Evolutionary conservation across 2,888 invertebrate species (phyloP).

Genomic region (Tanypteryx hageni): DNA sequence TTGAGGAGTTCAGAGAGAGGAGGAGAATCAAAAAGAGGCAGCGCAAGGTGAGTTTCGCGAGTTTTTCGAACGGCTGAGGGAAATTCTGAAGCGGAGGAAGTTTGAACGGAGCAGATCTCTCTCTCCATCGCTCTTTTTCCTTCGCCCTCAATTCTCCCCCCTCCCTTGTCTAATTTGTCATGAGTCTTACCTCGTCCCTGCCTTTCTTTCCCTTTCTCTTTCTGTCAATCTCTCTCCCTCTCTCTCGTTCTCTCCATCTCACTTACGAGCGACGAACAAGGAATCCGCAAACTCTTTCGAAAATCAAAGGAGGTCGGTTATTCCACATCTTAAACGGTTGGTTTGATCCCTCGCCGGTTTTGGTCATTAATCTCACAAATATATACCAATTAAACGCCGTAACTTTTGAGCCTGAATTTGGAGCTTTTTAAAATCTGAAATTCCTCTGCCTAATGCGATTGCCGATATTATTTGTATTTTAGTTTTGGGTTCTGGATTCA

Average conservation of each 20-base stretch:
- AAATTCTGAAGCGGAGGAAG: constrained; percentile 38
- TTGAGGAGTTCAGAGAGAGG: neutral
- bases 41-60: constrained; percentile 51
- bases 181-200: neutral
- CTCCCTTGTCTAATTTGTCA: neutral
- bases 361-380: constrained; percentile 63
- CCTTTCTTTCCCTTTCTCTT: constrained; percentile 4
- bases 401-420: too few relatives aligned
- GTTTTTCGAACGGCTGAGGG: constrained; percentile 39
- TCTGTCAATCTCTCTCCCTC: neutral
- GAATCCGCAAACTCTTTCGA: constrained; percentile 51
- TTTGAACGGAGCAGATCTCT: constrained; percentile 22
- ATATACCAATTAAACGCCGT: constrained; percentile 45
- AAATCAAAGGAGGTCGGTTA: constrained; percentile 53
- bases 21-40: neutral
- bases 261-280: constrained; percentile 6
- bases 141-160: neutral
- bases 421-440: too few relatives aligned
- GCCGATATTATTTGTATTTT: too few relatives aligned
- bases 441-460: too few relatives aligned
- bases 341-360: constrained; percentile 27
- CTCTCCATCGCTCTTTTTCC: neutral
- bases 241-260: neutral
- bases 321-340: constrained; percentile 47
- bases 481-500: too few relatives aligned